A percentile compares a stretch with the other conserved stretches of the same genome.
phyloP scores from a whole-genome alignment of 2,113 vertebrate genomes.

The Microcebus ravelobensis region DNA sequence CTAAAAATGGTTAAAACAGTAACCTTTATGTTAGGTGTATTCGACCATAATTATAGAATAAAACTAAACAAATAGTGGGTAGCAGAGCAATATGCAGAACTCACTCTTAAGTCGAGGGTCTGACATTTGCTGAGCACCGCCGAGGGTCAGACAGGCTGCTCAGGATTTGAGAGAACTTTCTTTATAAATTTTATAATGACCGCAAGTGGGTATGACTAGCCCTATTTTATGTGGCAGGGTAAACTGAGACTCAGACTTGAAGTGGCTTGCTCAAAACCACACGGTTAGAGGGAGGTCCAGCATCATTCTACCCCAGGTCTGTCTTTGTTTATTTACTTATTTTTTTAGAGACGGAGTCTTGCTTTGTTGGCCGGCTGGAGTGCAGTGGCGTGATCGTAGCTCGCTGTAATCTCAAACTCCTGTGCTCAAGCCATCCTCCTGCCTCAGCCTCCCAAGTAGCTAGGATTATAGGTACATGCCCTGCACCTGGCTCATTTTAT shows the following conservation, averaged over 20 bases:
- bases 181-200: background rate
- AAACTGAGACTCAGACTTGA: background rate
- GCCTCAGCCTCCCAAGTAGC: too few relatives aligned
- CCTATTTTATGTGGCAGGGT: background rate
- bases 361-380: too few relatives aligned
- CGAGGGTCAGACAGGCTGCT: background rate
- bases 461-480: too few relatives aligned
- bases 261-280: background rate
- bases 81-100: background rate
- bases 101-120: background rate
- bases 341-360: too few relatives aligned
- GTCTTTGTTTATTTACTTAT: background rate
- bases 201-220: too few relatives aligned
- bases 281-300: fast-evolving
- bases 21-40: background rate
- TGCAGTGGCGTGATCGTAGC: too few relatives aligned
- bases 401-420: too few relatives aligned
- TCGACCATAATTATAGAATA: background rate
- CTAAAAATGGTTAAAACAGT: background rate
- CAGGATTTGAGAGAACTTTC: background rate
- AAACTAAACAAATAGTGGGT: background rate
- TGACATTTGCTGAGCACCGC: background rate
- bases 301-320: fast-evolving
- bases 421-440: too few relatives aligned
- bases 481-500: too few relatives aligned